Conservation (phyloP, 2,113 vertebrate species). For the Cyanocitta stelleri region DNA sequence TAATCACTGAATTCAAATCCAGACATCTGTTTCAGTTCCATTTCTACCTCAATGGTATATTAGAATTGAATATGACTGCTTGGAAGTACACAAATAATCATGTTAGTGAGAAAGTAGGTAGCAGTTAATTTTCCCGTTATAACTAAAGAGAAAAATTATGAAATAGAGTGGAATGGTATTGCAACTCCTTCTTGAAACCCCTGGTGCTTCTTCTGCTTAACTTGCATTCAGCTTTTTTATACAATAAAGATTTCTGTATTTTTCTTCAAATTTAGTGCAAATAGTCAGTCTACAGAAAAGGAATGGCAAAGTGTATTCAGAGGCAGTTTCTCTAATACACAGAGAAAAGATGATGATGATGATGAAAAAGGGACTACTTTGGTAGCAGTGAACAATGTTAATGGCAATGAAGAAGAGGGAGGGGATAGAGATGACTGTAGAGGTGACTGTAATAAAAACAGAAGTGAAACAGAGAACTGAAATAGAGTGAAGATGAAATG, state of each 20-base stretch:
- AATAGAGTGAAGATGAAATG: background rate
- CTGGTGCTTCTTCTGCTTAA: background rate
- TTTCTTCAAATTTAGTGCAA: background rate
- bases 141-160: background rate
- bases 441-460: background rate
- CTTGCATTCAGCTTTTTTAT: background rate
- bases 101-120: background rate
- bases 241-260: background rate
- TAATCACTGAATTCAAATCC: background rate
- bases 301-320: background rate
- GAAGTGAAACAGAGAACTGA: background rate
- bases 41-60: background rate
- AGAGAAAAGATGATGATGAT: accelerated
- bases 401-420: background rate
- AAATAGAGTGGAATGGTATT: background rate
- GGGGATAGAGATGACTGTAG: background rate
- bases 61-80: background rate
- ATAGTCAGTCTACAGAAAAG: background rate
- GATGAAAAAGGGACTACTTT: background rate
- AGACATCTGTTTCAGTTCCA: background rate
- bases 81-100: background rate
- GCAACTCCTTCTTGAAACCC: background rate
- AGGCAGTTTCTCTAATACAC: background rate
- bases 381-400: background rate
- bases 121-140: background rate